phyloP scores from a whole-genome alignment of 2,113 vertebrate species.

The Vidua chalybeata region DNA sequence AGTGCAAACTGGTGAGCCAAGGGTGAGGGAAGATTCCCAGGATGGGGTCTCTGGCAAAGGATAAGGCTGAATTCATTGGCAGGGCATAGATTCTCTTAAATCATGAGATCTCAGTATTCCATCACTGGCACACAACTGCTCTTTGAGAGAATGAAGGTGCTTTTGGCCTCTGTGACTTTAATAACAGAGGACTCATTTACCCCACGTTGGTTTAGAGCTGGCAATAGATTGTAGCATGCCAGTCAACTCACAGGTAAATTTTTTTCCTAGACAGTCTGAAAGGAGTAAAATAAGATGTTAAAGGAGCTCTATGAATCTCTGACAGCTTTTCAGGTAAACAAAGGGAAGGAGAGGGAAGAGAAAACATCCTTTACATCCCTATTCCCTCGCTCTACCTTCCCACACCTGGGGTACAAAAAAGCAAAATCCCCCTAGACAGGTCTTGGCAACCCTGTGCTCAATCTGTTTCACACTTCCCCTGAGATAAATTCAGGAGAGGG shows the following conservation, averaged over 20 bases:
- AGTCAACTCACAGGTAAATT: not conserved
- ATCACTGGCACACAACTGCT: not conserved
- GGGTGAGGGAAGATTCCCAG: not conserved
- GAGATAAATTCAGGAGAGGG: not conserved
- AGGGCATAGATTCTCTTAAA: not conserved
- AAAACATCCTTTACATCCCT: slow-evolving; percentile 5
- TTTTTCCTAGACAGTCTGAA: not conserved
- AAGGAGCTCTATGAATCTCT: not conserved
- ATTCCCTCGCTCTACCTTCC: slow-evolving; percentile 21
- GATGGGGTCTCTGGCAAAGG: not conserved
- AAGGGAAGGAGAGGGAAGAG: not conserved
- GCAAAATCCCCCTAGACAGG: slow-evolving; percentile 20
- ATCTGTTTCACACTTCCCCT: slow-evolving; percentile 37
- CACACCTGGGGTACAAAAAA: slow-evolving; percentile 9
- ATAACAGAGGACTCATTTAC: not conserved
- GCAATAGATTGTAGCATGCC: not conserved
- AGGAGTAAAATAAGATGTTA: slow-evolving; percentile 19
- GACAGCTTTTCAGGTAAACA: not conserved
- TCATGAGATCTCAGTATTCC: not conserved
- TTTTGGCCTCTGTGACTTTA: not conserved
- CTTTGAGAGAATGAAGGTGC: not conserved
- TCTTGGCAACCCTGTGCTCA: slow-evolving; percentile 41
- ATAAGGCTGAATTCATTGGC: not conserved
- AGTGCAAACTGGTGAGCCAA: not conserved
- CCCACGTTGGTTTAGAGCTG: not conserved